Evolutionary conservation across 2,797 vertebrate genomes (phyloP).

Genomic region (Centroberyx gerrardi): DNA sequence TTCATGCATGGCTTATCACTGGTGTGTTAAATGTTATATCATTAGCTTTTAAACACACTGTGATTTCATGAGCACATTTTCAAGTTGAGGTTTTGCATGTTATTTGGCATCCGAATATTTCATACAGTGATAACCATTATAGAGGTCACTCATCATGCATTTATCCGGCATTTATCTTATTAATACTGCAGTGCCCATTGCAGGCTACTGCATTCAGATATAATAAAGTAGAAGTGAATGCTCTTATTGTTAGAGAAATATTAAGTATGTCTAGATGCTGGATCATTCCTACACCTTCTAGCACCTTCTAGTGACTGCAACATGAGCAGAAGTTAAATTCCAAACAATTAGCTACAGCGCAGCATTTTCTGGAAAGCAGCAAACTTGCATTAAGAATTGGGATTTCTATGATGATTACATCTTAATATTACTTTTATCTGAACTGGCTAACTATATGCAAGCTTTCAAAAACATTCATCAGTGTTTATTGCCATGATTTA

Average conservation of each 20-base stretch:
- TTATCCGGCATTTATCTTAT: background rate
- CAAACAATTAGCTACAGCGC: background rate
- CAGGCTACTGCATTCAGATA: background rate
- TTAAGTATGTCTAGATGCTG: background rate
- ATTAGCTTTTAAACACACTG: conserved; percentile 19
- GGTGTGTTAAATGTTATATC: background rate
- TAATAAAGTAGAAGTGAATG: background rate
- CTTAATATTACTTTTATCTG: background rate
- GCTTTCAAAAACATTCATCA: background rate
- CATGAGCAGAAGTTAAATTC: too few relatives aligned
- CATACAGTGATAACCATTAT: background rate
- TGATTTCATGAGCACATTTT: conserved; percentile 19
- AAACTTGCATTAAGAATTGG: background rate
- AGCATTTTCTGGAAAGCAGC: background rate
- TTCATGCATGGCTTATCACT: background rate
- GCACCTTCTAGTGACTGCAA: background rate
- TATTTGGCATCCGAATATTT: background rate
- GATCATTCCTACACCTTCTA: background rate
- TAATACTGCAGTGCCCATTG: background rate
- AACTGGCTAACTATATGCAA: background rate
- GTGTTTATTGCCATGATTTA: background rate
- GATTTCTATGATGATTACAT: background rate
- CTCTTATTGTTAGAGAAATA: background rate
- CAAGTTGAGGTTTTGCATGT: background rate
- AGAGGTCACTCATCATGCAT: conserved; percentile 2